Conservation (phyloP, 2,113 vertebrate species). For the Crotalus viridis region DNA sequence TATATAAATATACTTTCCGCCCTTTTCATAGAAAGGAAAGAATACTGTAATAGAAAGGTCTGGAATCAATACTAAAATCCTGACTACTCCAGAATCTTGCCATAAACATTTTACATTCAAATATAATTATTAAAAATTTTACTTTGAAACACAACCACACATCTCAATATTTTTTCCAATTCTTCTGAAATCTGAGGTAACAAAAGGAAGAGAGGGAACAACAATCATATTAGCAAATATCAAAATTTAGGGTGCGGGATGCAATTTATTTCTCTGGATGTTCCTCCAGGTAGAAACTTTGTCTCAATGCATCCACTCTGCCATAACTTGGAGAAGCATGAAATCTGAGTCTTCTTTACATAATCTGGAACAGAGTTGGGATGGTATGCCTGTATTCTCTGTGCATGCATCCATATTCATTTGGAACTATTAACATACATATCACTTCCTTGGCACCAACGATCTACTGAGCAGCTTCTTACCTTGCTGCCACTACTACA, state of each 20-base stretch:
- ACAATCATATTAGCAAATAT: background rate
- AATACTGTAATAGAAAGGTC: background rate
- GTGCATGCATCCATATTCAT: background rate
- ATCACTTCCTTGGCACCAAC: background rate
- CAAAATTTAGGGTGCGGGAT: background rate
- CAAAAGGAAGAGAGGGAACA: background rate
- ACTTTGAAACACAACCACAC: background rate
- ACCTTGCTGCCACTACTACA: slow-evolving; percentile 94
- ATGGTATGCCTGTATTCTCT: background rate
- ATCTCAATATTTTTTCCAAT: background rate
- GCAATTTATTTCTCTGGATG: background rate
- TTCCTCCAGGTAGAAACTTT: background rate
- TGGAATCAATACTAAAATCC: background rate
- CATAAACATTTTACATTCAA: background rate
- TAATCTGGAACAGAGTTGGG: background rate
- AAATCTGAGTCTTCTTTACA: background rate
- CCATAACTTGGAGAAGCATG: background rate
- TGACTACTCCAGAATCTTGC: background rate
- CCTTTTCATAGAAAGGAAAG: background rate
- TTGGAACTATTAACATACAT: background rate
- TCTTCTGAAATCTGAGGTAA: background rate
- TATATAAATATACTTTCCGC: background rate
- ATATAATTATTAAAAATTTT: background rate
- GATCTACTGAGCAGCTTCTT: background rate
- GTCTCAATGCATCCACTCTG: background rate